These are phyloP conservation scores for Phortica magna DNA, from an alignment of 2,888 invertebrate genomes.

Conservation along the genomic window DNA sequence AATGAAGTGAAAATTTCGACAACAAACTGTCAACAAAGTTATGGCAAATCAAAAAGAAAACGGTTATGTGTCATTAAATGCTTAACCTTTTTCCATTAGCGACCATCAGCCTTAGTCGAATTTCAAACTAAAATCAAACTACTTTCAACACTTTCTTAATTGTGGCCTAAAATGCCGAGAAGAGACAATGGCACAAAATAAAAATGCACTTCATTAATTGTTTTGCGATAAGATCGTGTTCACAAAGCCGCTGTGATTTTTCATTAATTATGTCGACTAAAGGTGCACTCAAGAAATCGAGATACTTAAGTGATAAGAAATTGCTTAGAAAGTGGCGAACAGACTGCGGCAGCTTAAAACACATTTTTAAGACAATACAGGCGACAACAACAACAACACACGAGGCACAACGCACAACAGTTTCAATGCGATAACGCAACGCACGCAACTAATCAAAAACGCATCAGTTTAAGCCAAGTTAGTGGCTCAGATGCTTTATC, in stretches of 20 bases:
- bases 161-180: not conserved
- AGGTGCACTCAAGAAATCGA: not conserved
- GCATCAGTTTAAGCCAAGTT: slow-evolving; percentile 23
- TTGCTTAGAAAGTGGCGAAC: not conserved
- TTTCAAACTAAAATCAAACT: not conserved
- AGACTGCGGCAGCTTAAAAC: not conserved
- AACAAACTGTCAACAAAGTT: not conserved
- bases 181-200: not conserved
- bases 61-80: not conserved
- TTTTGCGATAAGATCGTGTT: slow-evolving; percentile 57
- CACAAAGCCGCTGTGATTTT: slow-evolving; percentile 49
- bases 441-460: slow-evolving; percentile 17
- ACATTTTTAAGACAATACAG: slow-evolving; percentile 3
- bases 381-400: slow-evolving; percentile 17
- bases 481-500: not conserved
- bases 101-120: not conserved
- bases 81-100: not conserved
- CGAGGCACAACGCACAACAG: slow-evolving; percentile 18
- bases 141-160: slow-evolving; percentile 24
- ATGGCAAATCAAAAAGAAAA: not conserved
- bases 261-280: slow-evolving; percentile 59
- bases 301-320: not conserved
- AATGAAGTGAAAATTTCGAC: not conserved
- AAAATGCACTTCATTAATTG: slow-evolving; percentile 57
- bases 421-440: not conserved